Base-by-base conservation (phyloP, 2,797 vertebrate species). In the Epinephelus malabaricus region DNA sequence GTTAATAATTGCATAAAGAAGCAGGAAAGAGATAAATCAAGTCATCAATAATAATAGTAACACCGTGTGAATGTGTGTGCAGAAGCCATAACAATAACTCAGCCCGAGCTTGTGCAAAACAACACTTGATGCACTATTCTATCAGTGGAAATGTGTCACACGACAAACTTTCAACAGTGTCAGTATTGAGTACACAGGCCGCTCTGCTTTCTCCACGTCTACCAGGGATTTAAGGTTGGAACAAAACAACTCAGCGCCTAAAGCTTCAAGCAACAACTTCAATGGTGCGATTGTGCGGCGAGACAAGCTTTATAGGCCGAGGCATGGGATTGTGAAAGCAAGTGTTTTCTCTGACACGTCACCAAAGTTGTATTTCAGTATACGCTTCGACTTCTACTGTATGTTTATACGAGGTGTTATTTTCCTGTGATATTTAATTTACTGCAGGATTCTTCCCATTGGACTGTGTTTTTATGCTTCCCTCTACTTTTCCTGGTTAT, bases 401-500 rank as follows among this genome's bases (percentile, higher is more conserved):
- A 54, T 88, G 84, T 89, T 91, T 88, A 85, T 77, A 87, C 25
- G 59, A 91, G 86, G 82, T 84, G 88, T 81, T 87, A 80, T 90
- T 89, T 87, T 88, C 87, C 87, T 84, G 78, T 80, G 81, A 92
- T 89, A 82, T 90, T 92, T 89, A 82, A 92, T 91, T 89, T 85
- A 87, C 89, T 82, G 87, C 86, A 80, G 64, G 83, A 88, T 86
- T 89, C 89, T 89, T 88, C 88, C 88, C 86, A 73, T 86, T 62
- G 77, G 83, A 81, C 88, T 79, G 73, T 21, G 78, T 81, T 92
- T 90, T 89, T 91, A 89, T 54, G 79, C 81, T 92, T 83, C 85
- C 88, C 87, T 89, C 82, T 87, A 88, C 89, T 89, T 85, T 90
- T 76, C 77, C 88, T 85, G 85, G 82, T 93, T 94, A 92, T 90